Percentiles rank a stretch among this genome's conserved stretches.
Evolutionary conservation across 2,113 vertebrate species (phyloP).

Genomic region (Coracopsis vasa): DNA sequence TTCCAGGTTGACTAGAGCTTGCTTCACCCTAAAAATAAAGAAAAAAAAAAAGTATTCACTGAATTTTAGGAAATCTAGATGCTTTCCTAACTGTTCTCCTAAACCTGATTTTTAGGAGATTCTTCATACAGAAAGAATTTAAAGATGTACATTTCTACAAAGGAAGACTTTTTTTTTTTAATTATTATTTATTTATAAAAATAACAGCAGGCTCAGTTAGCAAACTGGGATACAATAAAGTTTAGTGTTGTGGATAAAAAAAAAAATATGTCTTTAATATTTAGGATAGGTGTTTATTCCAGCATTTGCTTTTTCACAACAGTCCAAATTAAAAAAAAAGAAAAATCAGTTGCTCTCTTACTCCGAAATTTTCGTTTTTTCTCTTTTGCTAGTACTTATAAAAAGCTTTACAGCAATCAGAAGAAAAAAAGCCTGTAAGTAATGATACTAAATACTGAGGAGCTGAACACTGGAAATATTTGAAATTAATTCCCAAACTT

Average conservation of each 20-base stretch:
- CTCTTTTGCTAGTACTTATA: not conserved
- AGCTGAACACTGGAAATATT: not conserved
- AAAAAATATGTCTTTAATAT: not conserved
- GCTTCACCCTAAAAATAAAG: not conserved
- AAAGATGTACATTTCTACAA: not conserved
- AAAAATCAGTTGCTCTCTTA: not conserved
- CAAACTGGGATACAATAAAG: not conserved
- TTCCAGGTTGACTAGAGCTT: not conserved
- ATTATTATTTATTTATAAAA: not conserved
- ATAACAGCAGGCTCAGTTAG: not conserved
- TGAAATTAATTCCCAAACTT: not conserved
- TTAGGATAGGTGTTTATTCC: not conserved
- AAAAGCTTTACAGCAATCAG: not conserved
- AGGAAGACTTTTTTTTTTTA: not conserved
- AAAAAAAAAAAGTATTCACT: not conserved
- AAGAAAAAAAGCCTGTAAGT: not conserved
- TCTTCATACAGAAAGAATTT: fast-evolving
- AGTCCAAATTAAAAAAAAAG: not conserved
- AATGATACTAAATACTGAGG: not conserved
- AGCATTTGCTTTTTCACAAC: not conserved
- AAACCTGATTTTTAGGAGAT: not conserved
- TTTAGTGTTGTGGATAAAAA: not conserved
- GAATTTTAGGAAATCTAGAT: not conserved
- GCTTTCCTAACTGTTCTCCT: not conserved
- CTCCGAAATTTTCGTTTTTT: not conserved